Conservation (phyloP, 1,140 invertebrate genomes). For the Drosophila parabipectinata region DNA sequence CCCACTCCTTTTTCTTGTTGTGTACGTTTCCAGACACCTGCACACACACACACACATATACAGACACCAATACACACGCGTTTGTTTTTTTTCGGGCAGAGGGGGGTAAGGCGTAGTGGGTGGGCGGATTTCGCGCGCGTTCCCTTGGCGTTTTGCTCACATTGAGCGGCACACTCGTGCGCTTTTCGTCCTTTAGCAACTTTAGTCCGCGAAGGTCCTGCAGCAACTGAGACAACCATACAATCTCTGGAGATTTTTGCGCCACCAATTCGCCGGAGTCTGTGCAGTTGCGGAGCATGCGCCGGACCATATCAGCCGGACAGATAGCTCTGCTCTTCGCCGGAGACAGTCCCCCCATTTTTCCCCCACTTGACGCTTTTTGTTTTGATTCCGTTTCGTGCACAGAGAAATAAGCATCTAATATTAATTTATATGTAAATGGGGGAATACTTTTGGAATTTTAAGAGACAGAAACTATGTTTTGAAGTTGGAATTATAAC, state of each 20-base stretch:
- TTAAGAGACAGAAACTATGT: background rate
- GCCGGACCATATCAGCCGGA: constrained; percentile 8
- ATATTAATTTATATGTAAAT: constrained; percentile 11
- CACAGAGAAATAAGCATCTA: constrained; percentile 6
- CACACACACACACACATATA: constrained; percentile 16
- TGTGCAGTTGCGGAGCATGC: constrained; percentile 68
- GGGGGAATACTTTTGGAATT: background rate
- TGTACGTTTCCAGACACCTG: constrained; percentile 50
- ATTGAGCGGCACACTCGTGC: constrained; percentile 26
- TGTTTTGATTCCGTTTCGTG: constrained; percentile 75
- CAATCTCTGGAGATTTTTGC: constrained; percentile 48
- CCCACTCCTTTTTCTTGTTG: background rate
- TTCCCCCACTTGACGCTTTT: constrained; percentile 55
- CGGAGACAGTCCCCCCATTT: constrained; percentile 17
- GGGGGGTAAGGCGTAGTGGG: constrained; percentile 10
- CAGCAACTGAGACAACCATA: constrained; percentile 57
- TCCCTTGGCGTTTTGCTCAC: constrained; percentile 50
- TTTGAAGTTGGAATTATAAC: background rate
- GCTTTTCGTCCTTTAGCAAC: constrained; percentile 44
- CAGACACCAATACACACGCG: constrained; percentile 19
- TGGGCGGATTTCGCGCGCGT: constrained; percentile 70
- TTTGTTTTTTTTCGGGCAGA: background rate
- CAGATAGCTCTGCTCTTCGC: constrained; percentile 31
- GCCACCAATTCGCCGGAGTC: constrained; percentile 60
- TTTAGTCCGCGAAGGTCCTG: constrained; percentile 72